Evolutionary conservation across 2,113 vertebrate species (phyloP).

Genomic region (Colossoma macropomum): DNA sequence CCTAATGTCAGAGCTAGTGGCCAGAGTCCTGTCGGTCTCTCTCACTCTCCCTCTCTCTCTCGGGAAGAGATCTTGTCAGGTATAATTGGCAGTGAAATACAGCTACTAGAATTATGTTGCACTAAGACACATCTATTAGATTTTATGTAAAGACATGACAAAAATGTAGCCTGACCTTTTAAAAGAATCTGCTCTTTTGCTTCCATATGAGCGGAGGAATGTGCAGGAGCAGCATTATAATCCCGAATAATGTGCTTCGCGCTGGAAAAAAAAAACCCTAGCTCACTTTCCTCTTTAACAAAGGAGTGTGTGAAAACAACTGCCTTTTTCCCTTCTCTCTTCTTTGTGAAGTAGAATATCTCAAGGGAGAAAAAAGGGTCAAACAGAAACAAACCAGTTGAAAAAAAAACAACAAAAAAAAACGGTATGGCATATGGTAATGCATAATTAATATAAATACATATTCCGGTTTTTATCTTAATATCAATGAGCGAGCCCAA

Average conservation of each 20-base stretch:
- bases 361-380: conserved; percentile 5
- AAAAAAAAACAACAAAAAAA: neutral
- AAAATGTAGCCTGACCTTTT: conserved; percentile 41
- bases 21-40: neutral
- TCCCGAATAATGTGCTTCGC: conserved; percentile 8
- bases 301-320: conserved; percentile 4
- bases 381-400: neutral
- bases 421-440: neutral
- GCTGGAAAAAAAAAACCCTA: neutral
- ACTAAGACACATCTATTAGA: conserved; percentile 35
- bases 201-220: conserved; percentile 6
- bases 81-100: conserved; percentile 26
- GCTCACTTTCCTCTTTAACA: conserved; percentile 16
- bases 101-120: conserved; percentile 9
- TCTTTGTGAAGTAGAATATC: neutral
- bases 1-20: conserved; percentile 52
- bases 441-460: conserved; percentile 28
- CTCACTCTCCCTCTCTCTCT: conserved; percentile 3
- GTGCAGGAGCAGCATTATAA: conserved; percentile 9
- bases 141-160: conserved; percentile 23
- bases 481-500: neutral
- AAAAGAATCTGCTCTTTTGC: conserved; percentile 34
- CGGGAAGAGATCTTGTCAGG: conserved; percentile 11
- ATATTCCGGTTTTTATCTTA: conserved; percentile 7
- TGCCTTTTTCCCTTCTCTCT: neutral